Conservation (phyloP, 2,113 vertebrate species). For the Elaphurus davidianus region DNA sequence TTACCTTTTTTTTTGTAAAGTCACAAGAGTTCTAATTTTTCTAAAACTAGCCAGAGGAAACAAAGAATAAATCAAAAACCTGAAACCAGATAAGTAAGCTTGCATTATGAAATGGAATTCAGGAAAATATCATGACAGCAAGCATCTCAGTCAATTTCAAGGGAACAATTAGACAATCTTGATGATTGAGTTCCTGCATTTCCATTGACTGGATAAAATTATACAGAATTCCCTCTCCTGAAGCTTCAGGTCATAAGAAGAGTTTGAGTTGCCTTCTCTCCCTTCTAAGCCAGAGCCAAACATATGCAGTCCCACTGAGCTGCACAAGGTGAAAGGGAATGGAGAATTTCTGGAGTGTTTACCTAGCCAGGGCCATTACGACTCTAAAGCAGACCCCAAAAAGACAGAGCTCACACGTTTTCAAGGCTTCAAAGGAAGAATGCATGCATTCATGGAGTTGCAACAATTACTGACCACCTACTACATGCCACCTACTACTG, state of each 20-base stretch:
- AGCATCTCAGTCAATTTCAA: neutral
- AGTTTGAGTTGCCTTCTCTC: neutral
- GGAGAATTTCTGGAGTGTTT: neutral
- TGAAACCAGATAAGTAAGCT: conserved; percentile 46
- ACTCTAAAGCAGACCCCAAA: neutral
- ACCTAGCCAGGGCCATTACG: neutral
- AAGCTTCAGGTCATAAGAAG: neutral
- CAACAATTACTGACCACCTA: neutral
- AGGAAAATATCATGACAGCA: neutral
- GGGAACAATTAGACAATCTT: neutral
- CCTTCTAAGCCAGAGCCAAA: neutral
- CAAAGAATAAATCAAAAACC: conserved; percentile 33
- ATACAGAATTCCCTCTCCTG: neutral
- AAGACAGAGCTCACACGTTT: neutral
- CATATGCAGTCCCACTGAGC: neutral
- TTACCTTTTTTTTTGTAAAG: conserved; percentile 34
- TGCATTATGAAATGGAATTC: conserved; percentile 6
- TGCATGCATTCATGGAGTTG: neutral
- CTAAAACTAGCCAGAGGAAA: conserved; percentile 44
- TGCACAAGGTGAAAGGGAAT: neutral
- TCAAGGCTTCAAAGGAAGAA: neutral
- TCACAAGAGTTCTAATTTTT: conserved; percentile 64
- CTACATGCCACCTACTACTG: neutral
- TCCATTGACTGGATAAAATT: neutral
- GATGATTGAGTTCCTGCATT: neutral